Evolutionary conservation across 2,888 invertebrate genomes (phyloP), one percentile per base, ranked within the genome.

Genomic region (Eristalis intricaria): DNA sequence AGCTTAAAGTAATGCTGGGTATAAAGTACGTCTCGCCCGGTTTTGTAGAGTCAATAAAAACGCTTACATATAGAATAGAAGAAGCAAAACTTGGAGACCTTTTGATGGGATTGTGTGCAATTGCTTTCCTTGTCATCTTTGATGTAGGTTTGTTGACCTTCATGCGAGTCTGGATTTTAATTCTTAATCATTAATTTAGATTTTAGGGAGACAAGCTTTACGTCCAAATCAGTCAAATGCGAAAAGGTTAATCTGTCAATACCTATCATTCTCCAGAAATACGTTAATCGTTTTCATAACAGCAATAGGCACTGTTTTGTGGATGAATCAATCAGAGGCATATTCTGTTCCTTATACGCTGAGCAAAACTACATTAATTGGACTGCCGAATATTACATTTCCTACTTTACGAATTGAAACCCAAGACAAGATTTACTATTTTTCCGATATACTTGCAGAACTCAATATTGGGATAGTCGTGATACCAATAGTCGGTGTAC

Each of bases 401-500:
- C 97, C 97, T 10, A 93, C 95, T 23, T 95, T 97, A 90, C 94
- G 94, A 66, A 94, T 95, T 10, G 91, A 92, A 71, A 90, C 94
- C 4, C 94, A 94, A 38, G 96, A 96, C 91, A 89, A 84, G 2
- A 92, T 89, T 0, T 94, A 95, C 82, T 93, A 92, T 69, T 95
- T 97, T 90, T 76, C 93, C 65, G 95, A 96, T 89, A 96, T 97
- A 94, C 94, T 96, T 88, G 93, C 94, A 82, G 94, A 95, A 90
- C 94, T 98, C 69, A 97, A 97, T 73, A 94, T 96, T 66, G 97
- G 97, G 22, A 95, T 98, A 73, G 91, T 96, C 84, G 95, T 99
- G 84, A 94, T 98, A 90, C 98, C 99, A 2, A 91, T 98, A 26
- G 96, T 98, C 83, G 97, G 97, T 86, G 96, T 98, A 88, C 94